Evolutionary conservation across 2,113 vertebrate genomes (phyloP), one percentile per base, ranked within the genome.

Genomic region (Pogonocichla stellata): DNA sequence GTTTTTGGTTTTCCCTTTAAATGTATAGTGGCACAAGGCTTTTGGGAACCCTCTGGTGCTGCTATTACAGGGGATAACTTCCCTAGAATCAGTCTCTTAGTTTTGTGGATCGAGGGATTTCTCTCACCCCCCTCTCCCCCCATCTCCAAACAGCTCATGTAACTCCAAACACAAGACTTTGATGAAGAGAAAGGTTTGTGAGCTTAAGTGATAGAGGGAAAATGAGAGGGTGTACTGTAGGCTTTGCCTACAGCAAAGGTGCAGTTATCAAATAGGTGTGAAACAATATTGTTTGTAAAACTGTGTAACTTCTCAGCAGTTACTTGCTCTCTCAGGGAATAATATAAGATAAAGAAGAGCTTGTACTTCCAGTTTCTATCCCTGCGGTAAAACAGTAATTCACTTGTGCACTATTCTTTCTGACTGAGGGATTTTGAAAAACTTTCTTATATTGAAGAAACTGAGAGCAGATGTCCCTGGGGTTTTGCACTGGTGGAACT

Each of bases 111-210:
- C 50, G 50, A 34, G 45, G 47, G 33, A 38, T 91, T 65, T 75
- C 38, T 79, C n/a, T 47, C 5, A 3, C 5, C 2, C 8, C 3
- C 3, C 19, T 43, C 18, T 43, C 2, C 7, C 2, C 2, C 3
- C 15, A 19, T 24, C n/a, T 79, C 80, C 80, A 42, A 85, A 67
- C 22, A 82, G 12, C 19, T 60, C 33, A 42, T 53, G 8, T 72
- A 36, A 61, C n/a, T 45, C 48, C 24, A 77, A 33, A 36, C 0
- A 0, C 19, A 31, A 64, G 43, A 43, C 24, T 57, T 45, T 5
- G 40, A 57, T 28, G 53, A 82, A 50, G 60, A 69, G 26, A 33
- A 71, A 48, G 19, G 23, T 78, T 47, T 73, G 24, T 19, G 42
- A 43, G 18, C 54, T 56, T 58, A 14, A 83, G 34, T 0, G 1